Conservation (phyloP, 1,140 invertebrate genomes). For the Venturia canescens region DNA sequence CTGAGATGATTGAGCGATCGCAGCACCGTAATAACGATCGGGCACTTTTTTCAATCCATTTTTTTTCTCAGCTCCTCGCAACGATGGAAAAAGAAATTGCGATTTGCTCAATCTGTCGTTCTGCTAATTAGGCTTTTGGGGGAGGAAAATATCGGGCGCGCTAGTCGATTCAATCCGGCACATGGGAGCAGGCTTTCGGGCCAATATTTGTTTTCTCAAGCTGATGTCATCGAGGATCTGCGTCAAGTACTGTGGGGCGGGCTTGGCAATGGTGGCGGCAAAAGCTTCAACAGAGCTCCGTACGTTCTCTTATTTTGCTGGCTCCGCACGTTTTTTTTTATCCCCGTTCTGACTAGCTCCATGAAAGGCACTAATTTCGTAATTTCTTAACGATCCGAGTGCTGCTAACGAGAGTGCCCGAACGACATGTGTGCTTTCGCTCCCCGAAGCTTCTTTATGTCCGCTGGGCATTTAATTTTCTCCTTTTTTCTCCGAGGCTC, state of each 20-base stretch:
- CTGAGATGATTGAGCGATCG: conserved; percentile 23
- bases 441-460: conserved; percentile 1
- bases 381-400: conserved; percentile 57
- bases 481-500: conserved; percentile 21
- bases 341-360: conserved; percentile 16
- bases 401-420: conserved; percentile 46
- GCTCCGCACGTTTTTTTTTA: conserved; percentile 5
- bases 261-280: conserved; percentile 40
- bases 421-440: conserved; percentile 22
- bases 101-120: conserved; percentile 3
- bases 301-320: conserved; percentile 41
- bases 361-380: conserved; percentile 54
- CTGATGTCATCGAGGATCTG: conserved; percentile 31
- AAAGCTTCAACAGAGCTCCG: conserved; percentile 43
- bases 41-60: background rate
- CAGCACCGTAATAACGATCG: background rate
- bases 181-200: background rate
- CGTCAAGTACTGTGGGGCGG: conserved; percentile 48
- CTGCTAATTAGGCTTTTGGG: background rate
- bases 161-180: background rate
- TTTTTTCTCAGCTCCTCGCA: conserved; percentile 31
- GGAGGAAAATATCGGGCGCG: background rate
- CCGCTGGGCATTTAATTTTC: conserved; percentile 29
- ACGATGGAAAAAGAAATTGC: conserved; percentile 1
- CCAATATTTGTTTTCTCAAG: background rate